phyloP scores from a whole-genome alignment of 2,888 invertebrate species.

The Philereme transversata region DNA sequence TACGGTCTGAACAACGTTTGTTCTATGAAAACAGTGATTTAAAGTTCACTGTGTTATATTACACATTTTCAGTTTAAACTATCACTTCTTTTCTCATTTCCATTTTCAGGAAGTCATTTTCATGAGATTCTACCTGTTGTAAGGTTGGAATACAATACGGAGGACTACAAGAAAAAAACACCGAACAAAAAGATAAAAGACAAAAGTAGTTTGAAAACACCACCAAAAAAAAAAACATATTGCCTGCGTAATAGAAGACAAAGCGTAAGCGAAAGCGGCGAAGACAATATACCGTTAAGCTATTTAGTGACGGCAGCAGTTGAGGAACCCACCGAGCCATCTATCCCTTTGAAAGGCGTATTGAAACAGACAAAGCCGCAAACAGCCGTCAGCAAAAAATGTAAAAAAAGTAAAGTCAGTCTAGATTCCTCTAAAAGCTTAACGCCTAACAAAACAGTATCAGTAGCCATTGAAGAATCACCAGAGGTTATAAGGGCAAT shows the following conservation, averaged over 20 bases:
- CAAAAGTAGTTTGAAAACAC: neutral
- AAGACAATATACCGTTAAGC: constrained; percentile 6
- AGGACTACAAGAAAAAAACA: neutral
- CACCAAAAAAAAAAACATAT: constrained; percentile 2
- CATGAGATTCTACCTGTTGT: neutral
- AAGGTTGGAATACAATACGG: neutral
- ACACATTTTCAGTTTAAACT: too few species aligned
- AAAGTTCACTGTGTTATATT: too few species aligned
- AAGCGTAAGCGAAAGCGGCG: constrained; percentile 2
- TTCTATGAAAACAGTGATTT: too few species aligned
- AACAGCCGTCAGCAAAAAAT: neutral
- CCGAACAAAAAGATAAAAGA: constrained; percentile 3
- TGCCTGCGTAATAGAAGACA: neutral
- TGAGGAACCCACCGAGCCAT: neutral
- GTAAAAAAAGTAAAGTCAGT: neutral
- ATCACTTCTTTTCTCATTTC: too few species aligned
- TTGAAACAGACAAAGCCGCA: neutral
- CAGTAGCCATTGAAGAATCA: neutral
- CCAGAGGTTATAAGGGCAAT: neutral
- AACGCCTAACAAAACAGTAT: neutral
- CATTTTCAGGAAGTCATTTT: too few species aligned
- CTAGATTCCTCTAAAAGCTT: neutral
- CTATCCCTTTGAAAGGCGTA: neutral
- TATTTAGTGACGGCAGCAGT: neutral
- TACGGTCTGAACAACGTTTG: too few species aligned